Base-by-base conservation (phyloP, 2,113 vertebrate species). In the Oncorhynchus keta region DNA sequence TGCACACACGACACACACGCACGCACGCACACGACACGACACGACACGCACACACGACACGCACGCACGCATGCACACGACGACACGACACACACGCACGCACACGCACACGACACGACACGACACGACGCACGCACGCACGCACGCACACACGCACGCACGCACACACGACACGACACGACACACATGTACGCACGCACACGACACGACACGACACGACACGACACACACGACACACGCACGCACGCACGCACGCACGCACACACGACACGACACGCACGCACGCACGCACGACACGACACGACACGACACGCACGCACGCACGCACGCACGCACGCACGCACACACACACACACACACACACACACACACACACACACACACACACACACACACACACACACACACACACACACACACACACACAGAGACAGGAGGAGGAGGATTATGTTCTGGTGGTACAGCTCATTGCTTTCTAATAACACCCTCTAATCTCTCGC, bases 401-500 rank as follows among this genome's bases (percentile, higher is more conserved):
- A 74, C 32, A 65, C 18, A 74, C 35, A 65, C 35, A 74, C 32
- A 65, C 62, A 45, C 59, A 45, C 35, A 74, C 35, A 8, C 35
- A 39, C 28, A 28, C 28, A 6, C 14, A 18, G 5, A 69, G 22
- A 11, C 22, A 65, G 22, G 4, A 73, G 83, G 32, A 79, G 85
- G 84, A 88, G 87, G 84, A 87, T 90, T 91, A 85, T 87, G 85
- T 86, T 84, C 74, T 78, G 78, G 82, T 59, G 86, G 86, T 87
- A 88, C 90, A 90, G 88, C 83, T 89, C 88, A 92, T 91, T 89
- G 90, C 87, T 89, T 91, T 89, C 86, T 90, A 88, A 90, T 93
- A 91, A 92, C 90, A 91, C 87, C 81, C 83, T 89, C 81, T 91
- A 93, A 92, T 91, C 90, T 92, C 83, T 84, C 68, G 86, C 82